Conservation (phyloP, 2,888 invertebrate genomes). For the Agrypnus murinus region DNA sequence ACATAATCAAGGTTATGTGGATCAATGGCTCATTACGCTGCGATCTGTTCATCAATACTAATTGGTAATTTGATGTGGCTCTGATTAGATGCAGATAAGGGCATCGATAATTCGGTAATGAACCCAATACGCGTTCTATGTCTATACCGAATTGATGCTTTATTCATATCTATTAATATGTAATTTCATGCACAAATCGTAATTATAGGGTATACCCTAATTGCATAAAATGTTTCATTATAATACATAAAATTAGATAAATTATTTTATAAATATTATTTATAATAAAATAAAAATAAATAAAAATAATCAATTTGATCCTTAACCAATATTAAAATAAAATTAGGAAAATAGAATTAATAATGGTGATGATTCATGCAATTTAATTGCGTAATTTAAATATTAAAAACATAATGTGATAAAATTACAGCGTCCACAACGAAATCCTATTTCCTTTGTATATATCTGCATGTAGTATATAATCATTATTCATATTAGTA, state of each 20-base stretch:
- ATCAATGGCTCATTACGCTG: conserved; percentile 70
- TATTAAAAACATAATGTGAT: neutral
- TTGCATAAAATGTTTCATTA: too few relatives aligned
- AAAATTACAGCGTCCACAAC: neutral
- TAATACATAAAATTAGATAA: too few relatives aligned
- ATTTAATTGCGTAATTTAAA: neutral
- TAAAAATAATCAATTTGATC: too few relatives aligned
- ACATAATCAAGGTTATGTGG: conserved; percentile 52
- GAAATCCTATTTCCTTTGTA: conserved; percentile 15
- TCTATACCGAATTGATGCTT: conserved; percentile 1
- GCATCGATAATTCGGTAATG: conserved; percentile 50
- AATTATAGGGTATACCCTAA: conserved; percentile 11
- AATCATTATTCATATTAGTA: conserved; percentile 5
- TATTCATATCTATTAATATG: conserved; percentile 26
- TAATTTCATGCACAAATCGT: conserved; percentile 24
- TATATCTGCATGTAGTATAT: neutral
- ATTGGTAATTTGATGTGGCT: conserved; percentile 70
- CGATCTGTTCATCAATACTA: conserved; percentile 68
- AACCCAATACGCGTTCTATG: conserved; percentile 27
- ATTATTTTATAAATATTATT: too few relatives aligned
- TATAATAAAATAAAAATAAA: too few relatives aligned
- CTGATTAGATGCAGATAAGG: conserved; percentile 61
- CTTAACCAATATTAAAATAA: too few relatives aligned
- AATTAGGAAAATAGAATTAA: neutral
- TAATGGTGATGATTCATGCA: neutral